Conservation (phyloP, 2,888 invertebrate species). For the Fragum sueziense region DNA sequence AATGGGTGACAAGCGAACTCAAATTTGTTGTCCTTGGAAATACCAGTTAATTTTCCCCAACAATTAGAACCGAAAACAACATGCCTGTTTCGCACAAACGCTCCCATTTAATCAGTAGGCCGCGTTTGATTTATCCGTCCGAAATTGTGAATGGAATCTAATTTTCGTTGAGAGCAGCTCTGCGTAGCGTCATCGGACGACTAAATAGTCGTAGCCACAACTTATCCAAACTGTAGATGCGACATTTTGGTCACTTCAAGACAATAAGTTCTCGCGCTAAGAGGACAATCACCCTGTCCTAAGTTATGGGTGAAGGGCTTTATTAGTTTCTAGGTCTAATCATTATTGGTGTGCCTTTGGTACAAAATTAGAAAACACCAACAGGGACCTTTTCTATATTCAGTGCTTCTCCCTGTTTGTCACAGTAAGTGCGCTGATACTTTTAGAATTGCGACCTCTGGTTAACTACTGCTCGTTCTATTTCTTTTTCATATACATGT, state of each 20-base stretch:
- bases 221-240: no score
- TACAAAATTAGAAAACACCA: background rate
- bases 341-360: background rate
- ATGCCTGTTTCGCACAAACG: background rate
- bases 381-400: no score
- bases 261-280: background rate
- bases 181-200: background rate
- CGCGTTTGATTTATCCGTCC: background rate
- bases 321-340: background rate
- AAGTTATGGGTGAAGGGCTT: background rate
- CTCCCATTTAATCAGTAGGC: background rate
- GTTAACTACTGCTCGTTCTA: no score
- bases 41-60: background rate
- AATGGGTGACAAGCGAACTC: background rate
- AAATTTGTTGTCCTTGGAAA: background rate
- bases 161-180: background rate
- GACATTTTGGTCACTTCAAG: no score
- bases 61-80: background rate
- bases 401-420: no score
- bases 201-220: no score
- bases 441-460: no score
- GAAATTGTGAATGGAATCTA: background rate
- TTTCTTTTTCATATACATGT: no score
- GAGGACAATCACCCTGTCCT: background rate
- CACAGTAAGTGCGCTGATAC: no score